Evolutionary conservation across 2,113 vertebrate genomes (phyloP), one percentile per base, ranked within the genome.

Genomic region (Calidris pygmaea): DNA sequence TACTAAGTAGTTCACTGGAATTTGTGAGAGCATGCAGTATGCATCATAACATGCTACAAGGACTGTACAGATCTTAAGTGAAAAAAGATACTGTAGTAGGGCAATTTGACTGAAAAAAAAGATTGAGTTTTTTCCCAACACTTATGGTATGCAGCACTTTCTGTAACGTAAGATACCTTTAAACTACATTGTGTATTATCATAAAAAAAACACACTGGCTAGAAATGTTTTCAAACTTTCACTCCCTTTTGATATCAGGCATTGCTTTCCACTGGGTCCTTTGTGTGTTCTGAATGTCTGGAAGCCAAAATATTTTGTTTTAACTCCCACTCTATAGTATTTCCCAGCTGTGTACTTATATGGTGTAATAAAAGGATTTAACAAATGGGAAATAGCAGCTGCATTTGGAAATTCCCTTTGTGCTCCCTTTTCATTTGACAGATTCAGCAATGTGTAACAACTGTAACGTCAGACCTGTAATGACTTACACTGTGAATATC

Each of bases 231-330:
- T 97, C 97, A 98, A 98, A 98, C 97, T 98, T 98, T 96, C 59
- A 96, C 95, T 96, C 95, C 97, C 95, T 98, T 98, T 97, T 98
- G 96, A 98, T 97, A 97, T 94, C 95, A 97, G 83, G 75, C 97
- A 96, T 97, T 97, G 97, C 96, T 97, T 98, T 98, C 97, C 96
- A 96, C 93, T 94, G 96, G 87, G 96, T 96, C 93, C 95, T 98
- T 98, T 98, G 96, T 97, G 96, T 97, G 92, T 98, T 98, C 91
- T 97, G 96, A 97, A 97, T 97, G 93, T 98, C 96, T 97, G 93
- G 91, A 98, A 98, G 98, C 96, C 97, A 98, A 98, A 98, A 98
- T 98, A 98, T 98, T 98, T 98, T 97, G 97, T 97, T 98, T 98
- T 98, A 98, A 97, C 97, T 97, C 97, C 97, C 96, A 97, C 97